Evolutionary conservation across 2,797 vertebrate genomes (phyloP).

Genomic region (Aeoliscus strigatus): DNA sequence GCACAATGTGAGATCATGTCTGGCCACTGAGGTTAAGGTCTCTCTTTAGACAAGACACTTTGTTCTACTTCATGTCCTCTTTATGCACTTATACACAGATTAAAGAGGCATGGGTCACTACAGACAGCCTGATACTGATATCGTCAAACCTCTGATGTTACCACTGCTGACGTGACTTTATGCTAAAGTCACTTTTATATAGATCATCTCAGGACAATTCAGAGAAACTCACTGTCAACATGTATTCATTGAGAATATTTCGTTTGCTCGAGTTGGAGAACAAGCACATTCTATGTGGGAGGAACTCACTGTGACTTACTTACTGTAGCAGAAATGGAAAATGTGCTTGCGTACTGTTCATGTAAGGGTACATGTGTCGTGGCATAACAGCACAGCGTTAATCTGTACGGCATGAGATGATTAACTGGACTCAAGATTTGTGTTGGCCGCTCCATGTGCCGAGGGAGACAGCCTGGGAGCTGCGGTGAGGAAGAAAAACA

Average conservation of each 20-base stretch:
- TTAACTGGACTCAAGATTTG: constrained; percentile 54
- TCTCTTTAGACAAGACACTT: constrained; percentile 42
- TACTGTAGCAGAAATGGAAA: neutral
- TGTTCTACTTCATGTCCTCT: constrained; percentile 54
- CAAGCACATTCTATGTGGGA: too few relatives aligned
- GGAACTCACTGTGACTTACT: neutral
- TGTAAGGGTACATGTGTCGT: too few relatives aligned
- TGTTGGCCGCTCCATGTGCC: constrained; percentile 46
- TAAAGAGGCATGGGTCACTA: constrained; percentile 36
- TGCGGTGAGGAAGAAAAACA: constrained; percentile 63
- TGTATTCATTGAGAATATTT: too few relatives aligned
- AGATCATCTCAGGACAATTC: too few relatives aligned
- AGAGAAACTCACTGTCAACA: too few relatives aligned
- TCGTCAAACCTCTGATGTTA: too few relatives aligned
- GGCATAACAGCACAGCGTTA: constrained; percentile 7
- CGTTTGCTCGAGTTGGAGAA: too few relatives aligned
- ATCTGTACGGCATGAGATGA: constrained; percentile 40
- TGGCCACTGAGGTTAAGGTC: constrained; percentile 48
- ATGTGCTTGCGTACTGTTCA: too few relatives aligned
- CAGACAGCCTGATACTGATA: constrained; percentile 28
- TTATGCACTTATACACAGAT: constrained; percentile 51
- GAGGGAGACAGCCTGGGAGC: constrained; percentile 40
- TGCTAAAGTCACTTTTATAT: too few relatives aligned
- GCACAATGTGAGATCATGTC: constrained; percentile 63
- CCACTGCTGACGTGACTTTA: too few relatives aligned